A percentile compares a stretch with the other conserved stretches of the same genome.
phyloP scores from a whole-genome alignment of 2,113 vertebrate species.

The Trematocara variabile region DNA sequence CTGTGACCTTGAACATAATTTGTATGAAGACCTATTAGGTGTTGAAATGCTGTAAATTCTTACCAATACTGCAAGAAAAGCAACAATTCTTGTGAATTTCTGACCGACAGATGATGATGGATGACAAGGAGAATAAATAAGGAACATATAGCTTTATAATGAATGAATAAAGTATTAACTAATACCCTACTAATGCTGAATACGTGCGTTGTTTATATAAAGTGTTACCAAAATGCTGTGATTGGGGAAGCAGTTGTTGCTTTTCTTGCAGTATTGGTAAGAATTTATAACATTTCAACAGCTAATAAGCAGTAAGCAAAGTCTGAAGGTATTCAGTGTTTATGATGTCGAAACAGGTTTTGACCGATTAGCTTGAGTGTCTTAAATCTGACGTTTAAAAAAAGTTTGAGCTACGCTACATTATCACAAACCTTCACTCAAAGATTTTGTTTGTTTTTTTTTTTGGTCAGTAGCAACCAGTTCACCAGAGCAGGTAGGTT shows the following conservation, averaged over 20 bases:
- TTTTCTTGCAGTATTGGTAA: neutral
- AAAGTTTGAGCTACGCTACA: neutral
- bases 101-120: neutral
- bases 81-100: neutral
- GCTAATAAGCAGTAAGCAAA: neutral
- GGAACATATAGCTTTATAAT: neutral
- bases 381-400: neutral
- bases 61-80: rapidly evolving
- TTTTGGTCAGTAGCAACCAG: slow-evolving; percentile 82
- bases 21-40: neutral
- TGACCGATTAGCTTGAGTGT: neutral
- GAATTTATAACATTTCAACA: neutral
- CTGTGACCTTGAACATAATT: neutral
- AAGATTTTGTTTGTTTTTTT: slow-evolving; percentile 47
- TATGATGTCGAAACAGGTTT: neutral
- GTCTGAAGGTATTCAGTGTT: neutral
- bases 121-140: neutral
- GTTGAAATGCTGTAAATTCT: neutral
- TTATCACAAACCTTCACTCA: neutral
- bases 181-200: neutral
- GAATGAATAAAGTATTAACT: neutral
- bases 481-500: slow-evolving; percentile 83
- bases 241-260: neutral
- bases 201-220: neutral
- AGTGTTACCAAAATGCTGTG: neutral